A percentile compares a stretch with the other conserved stretches of the same genome.
Evolutionary conservation across 2,797 vertebrate species (phyloP).

Genomic region (Bovichtus variegatus): DNA sequence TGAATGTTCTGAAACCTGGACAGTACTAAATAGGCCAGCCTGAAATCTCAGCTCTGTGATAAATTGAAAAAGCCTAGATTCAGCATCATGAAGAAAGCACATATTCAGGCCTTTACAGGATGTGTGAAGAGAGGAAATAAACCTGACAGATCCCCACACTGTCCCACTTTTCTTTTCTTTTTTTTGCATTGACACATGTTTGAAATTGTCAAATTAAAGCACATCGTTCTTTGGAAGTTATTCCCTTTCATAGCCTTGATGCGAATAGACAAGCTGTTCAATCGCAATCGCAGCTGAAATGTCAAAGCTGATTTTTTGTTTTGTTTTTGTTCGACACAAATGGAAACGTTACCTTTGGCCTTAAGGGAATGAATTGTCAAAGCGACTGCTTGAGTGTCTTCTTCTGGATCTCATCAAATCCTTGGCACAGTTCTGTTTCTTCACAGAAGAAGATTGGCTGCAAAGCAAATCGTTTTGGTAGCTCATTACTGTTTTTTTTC

Average conservation of each 20-base stretch:
- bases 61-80: constrained; percentile 18
- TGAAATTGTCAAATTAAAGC: constrained; percentile 70
- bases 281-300: constrained; percentile 65
- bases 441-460: constrained; percentile 42
- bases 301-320: constrained; percentile 75
- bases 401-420: constrained; percentile 62
- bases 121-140: constrained; percentile 40
- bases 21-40: constrained; percentile 40
- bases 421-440: constrained; percentile 43
- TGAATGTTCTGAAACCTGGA: constrained; percentile 32
- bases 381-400: constrained; percentile 58
- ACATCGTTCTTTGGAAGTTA: constrained; percentile 56
- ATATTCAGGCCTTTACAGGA: constrained; percentile 31
- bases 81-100: constrained; percentile 30
- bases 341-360: constrained; percentile 70
- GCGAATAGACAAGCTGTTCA: constrained; percentile 69
- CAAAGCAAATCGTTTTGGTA: constrained; percentile 56
- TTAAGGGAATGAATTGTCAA: constrained; percentile 73
- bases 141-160: constrained; percentile 44
- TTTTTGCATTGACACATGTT: constrained; percentile 46
- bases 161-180: constrained; percentile 37
- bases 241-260: constrained; percentile 60
- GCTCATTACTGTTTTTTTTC: constrained; percentile 43
- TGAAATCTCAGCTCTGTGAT: constrained; percentile 43
- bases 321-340: constrained; percentile 64